phyloP scores from a whole-genome alignment of 2,888 invertebrate species.

The Ferdinandea cuprea region DNA sequence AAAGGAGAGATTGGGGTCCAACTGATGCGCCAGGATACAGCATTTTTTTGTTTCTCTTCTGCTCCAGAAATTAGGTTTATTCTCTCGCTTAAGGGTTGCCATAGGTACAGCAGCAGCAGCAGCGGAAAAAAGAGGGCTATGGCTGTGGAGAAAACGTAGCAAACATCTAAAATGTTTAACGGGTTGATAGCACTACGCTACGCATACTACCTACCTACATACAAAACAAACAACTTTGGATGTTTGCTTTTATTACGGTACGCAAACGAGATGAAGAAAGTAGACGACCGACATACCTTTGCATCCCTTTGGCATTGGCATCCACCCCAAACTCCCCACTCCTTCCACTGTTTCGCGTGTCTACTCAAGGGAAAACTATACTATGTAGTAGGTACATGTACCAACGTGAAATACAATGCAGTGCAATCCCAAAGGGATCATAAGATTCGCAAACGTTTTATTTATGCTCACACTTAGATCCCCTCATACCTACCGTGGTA shows the following conservation, averaged over 20 bases:
- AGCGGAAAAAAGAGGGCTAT: constrained; percentile 1
- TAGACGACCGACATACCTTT: constrained; percentile 52
- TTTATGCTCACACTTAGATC: constrained; percentile 60
- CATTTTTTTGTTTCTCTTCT: constrained; percentile 14
- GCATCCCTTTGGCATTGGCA: constrained; percentile 19
- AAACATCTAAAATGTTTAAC: not conserved
- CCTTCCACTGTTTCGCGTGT: constrained; percentile 3
- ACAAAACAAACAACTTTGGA: constrained; percentile 43
- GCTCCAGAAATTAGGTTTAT: constrained; percentile 38
- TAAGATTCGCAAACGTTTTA: constrained; percentile 71
- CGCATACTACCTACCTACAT: constrained; percentile 4
- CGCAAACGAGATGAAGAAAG: constrained; percentile 56
- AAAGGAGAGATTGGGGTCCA: not conserved
- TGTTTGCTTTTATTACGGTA: constrained; percentile 65
- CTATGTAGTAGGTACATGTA: constrained; percentile 22
- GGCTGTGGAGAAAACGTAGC: no score
- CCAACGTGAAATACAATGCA: constrained; percentile 62
- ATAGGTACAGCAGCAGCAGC: not conserved
- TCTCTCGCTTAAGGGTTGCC: constrained; percentile 14
- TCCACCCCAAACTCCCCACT: not conserved
- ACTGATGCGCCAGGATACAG: constrained; percentile 2
- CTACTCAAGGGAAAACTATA: constrained; percentile 34
- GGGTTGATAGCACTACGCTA: constrained; percentile 11
- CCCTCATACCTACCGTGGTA: not conserved
- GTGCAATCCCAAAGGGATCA: constrained; percentile 67